Evolutionary conservation across 1,140 invertebrate genomes (phyloP).

Genomic region (Lordiphosa collinella): DNA sequence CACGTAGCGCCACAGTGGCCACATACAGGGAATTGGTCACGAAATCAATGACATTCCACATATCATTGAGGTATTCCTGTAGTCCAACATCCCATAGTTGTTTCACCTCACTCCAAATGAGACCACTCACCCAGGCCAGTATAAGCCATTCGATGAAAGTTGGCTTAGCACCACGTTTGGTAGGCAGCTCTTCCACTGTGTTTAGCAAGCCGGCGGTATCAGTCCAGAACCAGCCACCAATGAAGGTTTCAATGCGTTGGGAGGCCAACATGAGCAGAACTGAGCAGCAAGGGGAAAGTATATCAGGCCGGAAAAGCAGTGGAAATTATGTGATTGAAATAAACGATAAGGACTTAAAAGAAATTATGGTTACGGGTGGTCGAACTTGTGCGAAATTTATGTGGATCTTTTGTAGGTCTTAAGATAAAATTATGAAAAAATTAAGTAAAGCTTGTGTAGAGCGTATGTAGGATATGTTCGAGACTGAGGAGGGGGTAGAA

Average conservation of each 20-base stretch:
- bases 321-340: too few species aligned
- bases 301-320: too few species aligned
- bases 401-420: too few species aligned
- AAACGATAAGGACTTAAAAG: too few species aligned
- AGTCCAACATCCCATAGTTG: slow-evolving; percentile 98
- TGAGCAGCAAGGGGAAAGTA: slow-evolving; percentile 69
- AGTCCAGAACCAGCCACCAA: slow-evolving; percentile 84
- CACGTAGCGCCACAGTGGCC: slow-evolving; percentile 94
- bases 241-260: slow-evolving; percentile 94
- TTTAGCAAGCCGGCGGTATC: slow-evolving; percentile 60
- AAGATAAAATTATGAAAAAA: too few species aligned
- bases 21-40: slow-evolving; percentile 98
- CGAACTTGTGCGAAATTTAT: too few species aligned
- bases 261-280: slow-evolving; percentile 97
- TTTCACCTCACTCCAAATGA: slow-evolving; percentile 99
- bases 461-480: too few species aligned
- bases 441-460: too few species aligned
- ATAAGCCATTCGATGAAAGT: slow-evolving; percentile 95
- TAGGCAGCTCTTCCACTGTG: slow-evolving; percentile 83
- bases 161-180: slow-evolving; percentile 92
- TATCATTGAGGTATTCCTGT: slow-evolving; percentile 96
- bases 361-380: too few species aligned
- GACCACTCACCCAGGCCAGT: slow-evolving; percentile 93
- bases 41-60: slow-evolving; percentile 99
- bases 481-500: too few species aligned